Conservation (phyloP, 2,888 invertebrate species). For the Noctua janthe region DNA sequence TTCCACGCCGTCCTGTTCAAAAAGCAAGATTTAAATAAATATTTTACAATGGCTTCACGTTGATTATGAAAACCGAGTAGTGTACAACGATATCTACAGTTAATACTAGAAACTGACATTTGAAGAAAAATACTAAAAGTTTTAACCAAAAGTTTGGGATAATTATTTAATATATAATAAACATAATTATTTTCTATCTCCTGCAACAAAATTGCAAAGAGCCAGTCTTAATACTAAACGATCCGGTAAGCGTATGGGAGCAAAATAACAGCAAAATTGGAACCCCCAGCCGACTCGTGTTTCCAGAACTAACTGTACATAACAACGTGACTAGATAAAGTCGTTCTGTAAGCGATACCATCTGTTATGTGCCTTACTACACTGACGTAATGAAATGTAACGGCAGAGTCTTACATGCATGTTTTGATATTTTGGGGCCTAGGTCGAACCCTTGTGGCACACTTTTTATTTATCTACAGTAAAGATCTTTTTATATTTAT, state of each 20-base stretch:
- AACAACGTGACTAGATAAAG: constrained; percentile 80
- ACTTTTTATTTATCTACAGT: constrained; percentile 17
- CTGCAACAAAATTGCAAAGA: constrained; percentile 14
- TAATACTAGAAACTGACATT: not conserved
- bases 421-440: constrained; percentile 61
- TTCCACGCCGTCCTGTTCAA: constrained; percentile 59
- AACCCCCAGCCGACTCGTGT: constrained; percentile 72
- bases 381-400: constrained; percentile 69
- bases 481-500: constrained; percentile 1
- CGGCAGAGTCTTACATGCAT: constrained; percentile 57
- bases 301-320: constrained; percentile 78
- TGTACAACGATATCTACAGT: not conserved
- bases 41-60: not conserved
- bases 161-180: not conserved
- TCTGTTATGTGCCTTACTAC: constrained; percentile 74
- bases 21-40: constrained; percentile 64
- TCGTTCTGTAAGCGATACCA: constrained; percentile 76
- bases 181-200: not conserved
- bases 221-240: constrained; percentile 35
- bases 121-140: not conserved
- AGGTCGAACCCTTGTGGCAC: constrained; percentile 63
- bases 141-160: not conserved
- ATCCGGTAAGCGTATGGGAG: constrained; percentile 62
- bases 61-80: not conserved
- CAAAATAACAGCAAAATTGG: constrained; percentile 71